These are phyloP conservation scores for Copidosoma aretas DNA, from an alignment of 2,888 invertebrate species.

Conservation along the genomic window DNA sequence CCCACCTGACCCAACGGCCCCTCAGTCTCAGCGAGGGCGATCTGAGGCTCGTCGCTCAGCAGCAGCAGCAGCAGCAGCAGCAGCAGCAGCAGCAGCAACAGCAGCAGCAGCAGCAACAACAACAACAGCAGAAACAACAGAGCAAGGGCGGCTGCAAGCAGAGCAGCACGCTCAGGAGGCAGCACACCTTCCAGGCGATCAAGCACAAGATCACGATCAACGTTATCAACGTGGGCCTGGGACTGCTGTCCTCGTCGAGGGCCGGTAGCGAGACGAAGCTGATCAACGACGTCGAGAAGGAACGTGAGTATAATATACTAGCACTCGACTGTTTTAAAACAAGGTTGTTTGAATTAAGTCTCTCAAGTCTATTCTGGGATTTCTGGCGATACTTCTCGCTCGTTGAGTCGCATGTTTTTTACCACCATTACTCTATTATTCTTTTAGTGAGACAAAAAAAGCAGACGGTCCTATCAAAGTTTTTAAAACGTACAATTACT, in stretches of 20 bases:
- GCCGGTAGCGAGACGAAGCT: constrained; percentile 51
- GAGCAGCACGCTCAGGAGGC: constrained; percentile 11
- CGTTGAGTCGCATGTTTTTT: too few species aligned
- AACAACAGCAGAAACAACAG: background rate
- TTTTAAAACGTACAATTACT: too few species aligned
- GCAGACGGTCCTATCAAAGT: too few species aligned
- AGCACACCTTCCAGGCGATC: constrained; percentile 38
- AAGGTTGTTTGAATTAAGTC: too few species aligned
- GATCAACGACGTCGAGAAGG: constrained; percentile 41
- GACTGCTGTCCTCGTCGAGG: constrained; percentile 43
- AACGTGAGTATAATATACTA: constrained; percentile 19
- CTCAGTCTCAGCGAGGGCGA: constrained; percentile 42
- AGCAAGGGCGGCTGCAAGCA: background rate
- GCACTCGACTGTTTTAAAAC: too few species aligned
- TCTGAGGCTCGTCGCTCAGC: constrained; percentile 26
- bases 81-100: constrained; percentile 8
- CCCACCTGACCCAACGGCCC: constrained; percentile 44
- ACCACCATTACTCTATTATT: too few species aligned
- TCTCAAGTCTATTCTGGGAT: too few species aligned
- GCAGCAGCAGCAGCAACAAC: constrained; percentile 14
- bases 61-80: background rate
- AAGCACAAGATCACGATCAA: constrained; percentile 48
- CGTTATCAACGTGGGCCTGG: constrained; percentile 50
- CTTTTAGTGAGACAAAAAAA: too few species aligned
- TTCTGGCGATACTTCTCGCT: too few species aligned